A percentile compares a stretch with the other conserved stretches of the same genome.
Conservation (phyloP, 2,888 invertebrate genomes). For the Matsumyia berberina region DNA sequence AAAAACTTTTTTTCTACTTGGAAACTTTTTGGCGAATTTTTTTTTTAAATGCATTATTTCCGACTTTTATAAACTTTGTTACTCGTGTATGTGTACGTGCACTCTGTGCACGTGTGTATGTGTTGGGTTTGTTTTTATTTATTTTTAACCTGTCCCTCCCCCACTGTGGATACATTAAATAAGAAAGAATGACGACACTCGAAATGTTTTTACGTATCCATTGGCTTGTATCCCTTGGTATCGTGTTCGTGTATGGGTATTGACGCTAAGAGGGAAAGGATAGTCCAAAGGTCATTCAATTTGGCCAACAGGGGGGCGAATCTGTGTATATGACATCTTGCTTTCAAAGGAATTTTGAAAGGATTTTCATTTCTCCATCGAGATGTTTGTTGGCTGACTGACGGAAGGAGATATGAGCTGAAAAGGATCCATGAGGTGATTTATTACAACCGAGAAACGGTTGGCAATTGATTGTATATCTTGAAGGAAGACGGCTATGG, state of each 20-base stretch:
- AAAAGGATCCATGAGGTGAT: constrained; percentile 60
- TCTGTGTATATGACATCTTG: constrained; percentile 30
- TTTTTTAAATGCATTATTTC: constrained; percentile 80
- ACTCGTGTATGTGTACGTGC: constrained; percentile 25
- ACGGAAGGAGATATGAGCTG: constrained; percentile 46
- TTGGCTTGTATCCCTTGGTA: constrained; percentile 55
- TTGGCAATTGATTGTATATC: constrained; percentile 53
- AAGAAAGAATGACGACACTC: constrained; percentile 43
- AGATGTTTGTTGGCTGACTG: constrained; percentile 25
- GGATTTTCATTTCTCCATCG: constrained; percentile 30
- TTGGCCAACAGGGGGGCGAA: constrained; percentile 1
- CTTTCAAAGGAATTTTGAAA: constrained; percentile 35
- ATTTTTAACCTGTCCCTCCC: constrained; percentile 37
- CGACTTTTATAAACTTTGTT: constrained; percentile 80
- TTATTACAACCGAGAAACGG: constrained; percentile 50
- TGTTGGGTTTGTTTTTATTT: constrained; percentile 64
- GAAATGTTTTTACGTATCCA: constrained; percentile 59
- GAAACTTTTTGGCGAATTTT: constrained; percentile 60
- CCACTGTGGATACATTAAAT: constrained; percentile 54
- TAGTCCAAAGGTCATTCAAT: constrained; percentile 64
- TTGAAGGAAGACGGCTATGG: not conserved
- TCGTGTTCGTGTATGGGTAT: constrained; percentile 50
- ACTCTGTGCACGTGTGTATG: constrained; percentile 7
- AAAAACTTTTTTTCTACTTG: constrained; percentile 33
- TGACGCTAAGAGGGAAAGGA: constrained; percentile 20